Percentiles rank a stretch among this genome's conserved stretches.
phyloP scores from a whole-genome alignment of 2,888 invertebrate genomes.

The Drosophila stalkeri region DNA sequence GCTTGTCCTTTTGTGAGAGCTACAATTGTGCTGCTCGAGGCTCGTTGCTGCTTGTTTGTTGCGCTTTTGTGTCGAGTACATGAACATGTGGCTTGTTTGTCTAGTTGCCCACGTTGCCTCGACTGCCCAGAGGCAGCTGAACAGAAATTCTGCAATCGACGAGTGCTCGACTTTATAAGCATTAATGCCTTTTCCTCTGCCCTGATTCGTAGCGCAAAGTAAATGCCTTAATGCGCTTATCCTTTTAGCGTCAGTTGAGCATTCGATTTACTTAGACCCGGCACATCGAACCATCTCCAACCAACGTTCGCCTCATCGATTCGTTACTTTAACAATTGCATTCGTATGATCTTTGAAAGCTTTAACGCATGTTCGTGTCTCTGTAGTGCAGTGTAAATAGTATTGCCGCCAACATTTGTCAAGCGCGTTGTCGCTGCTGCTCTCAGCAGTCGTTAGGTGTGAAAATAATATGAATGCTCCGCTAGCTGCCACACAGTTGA shows the following conservation, averaged over 20 bases:
- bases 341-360: conserved; percentile 7
- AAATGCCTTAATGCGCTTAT: conserved; percentile 78
- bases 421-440: conserved; percentile 37
- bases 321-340: conserved; percentile 4
- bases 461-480: conserved; percentile 73
- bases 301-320: background rate
- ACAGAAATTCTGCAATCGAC: conserved; percentile 24
- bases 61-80: conserved; percentile 70
- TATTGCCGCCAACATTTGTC: conserved; percentile 62
- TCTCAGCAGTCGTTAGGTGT: conserved; percentile 59
- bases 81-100: conserved; percentile 69
- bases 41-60: conserved; percentile 69
- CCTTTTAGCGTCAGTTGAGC: conserved; percentile 72
- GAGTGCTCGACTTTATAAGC: conserved; percentile 42
- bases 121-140: conserved; percentile 46
- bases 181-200: conserved; percentile 38
- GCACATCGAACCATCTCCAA: background rate
- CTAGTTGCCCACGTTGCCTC: conserved; percentile 30
- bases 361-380: conserved; percentile 33
- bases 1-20: conserved; percentile 57
- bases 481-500: conserved; percentile 50
- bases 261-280: conserved; percentile 48
- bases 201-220: conserved; percentile 67
- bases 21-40: conserved; percentile 51
- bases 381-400: conserved; percentile 68